These are phyloP conservation scores for Conus ventricosus DNA, from an alignment of 1,140 invertebrate species.

Conservation along the genomic window DNA sequence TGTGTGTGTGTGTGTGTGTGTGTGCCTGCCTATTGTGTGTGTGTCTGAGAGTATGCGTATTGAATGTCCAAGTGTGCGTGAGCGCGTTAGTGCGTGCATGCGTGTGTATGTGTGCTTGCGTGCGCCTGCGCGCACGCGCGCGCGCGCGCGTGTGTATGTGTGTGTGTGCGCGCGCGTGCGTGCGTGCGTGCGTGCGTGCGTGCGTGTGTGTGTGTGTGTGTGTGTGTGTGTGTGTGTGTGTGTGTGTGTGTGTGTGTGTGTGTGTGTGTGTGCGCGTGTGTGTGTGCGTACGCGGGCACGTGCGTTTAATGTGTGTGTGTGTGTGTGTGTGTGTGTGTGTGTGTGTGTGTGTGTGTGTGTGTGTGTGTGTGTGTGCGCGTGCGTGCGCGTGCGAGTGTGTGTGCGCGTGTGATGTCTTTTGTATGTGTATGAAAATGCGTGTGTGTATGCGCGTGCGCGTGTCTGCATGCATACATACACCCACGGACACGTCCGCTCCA, in stretches of 20 bases:
- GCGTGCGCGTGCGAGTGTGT: not conserved
- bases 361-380: not conserved
- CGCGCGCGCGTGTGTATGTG: too few species aligned
- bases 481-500: too few species aligned
- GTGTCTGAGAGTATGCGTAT: too few species aligned
- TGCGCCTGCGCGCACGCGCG: too few species aligned
- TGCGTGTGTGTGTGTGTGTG: too few species aligned
- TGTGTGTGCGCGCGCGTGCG: too few species aligned
- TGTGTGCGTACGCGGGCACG: not conserved
- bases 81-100: too few species aligned
- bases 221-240: too few species aligned
- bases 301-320: not conserved
- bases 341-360: constrained; percentile 13
- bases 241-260: too few species aligned
- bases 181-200: too few species aligned
- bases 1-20: constrained; percentile 2
- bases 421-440: not conserved
- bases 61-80: too few species aligned
- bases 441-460: not conserved
- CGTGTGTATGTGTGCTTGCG: too few species aligned
- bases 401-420: not conserved
- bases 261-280: not conserved
- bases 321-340: constrained; percentile 17
- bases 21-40: constrained; percentile 14
- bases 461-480: not conserved